phyloP scores from a whole-genome alignment of 2,113 vertebrate genomes.

The Ictalurus punctatus region DNA sequence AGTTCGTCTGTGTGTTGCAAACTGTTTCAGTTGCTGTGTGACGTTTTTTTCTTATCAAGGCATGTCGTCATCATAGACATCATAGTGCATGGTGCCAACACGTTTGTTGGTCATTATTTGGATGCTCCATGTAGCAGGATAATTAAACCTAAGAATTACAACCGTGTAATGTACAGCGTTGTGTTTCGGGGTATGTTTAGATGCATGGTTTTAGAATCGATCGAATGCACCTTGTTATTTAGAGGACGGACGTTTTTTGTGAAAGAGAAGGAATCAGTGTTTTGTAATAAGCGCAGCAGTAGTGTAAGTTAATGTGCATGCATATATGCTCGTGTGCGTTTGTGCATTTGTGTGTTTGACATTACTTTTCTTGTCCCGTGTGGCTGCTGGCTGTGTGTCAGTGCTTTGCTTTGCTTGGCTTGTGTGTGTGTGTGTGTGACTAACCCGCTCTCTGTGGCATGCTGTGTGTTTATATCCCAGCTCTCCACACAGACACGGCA shows the following conservation, averaged over 20 bases:
- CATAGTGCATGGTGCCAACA: slow-evolving; percentile 1
- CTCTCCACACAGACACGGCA: slow-evolving; percentile 93
- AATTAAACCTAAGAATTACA: not conserved
- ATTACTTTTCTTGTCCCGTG: slow-evolving; percentile 2
- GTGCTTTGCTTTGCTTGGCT: slow-evolving; percentile 47
- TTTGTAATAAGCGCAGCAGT: not conserved
- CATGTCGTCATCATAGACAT: not conserved
- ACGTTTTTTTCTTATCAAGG: not conserved
- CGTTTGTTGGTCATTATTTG: not conserved
- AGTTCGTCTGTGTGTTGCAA: not conserved
- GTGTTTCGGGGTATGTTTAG: not conserved
- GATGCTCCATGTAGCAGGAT: not conserved
- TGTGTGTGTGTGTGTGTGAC: slow-evolving; percentile 52
- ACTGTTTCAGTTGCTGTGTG: not conserved
- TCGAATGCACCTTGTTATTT: not conserved
- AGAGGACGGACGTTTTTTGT: not conserved
- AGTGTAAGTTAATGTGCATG: not conserved
- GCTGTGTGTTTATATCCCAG: slow-evolving; percentile 86
- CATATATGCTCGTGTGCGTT: slow-evolving; percentile 15
- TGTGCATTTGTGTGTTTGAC: slow-evolving; percentile 23
- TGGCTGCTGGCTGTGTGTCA: slow-evolving; percentile 45
- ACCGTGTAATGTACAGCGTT: not conserved
- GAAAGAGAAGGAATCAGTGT: not conserved
- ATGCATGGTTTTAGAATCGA: slow-evolving; percentile 17
- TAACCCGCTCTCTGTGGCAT: slow-evolving; percentile 69